A percentile compares a stretch with the other conserved stretches of the same genome.
Evolutionary conservation across 2,888 invertebrate species (phyloP).

Genomic region (Drosophila pseudotakahashii): DNA sequence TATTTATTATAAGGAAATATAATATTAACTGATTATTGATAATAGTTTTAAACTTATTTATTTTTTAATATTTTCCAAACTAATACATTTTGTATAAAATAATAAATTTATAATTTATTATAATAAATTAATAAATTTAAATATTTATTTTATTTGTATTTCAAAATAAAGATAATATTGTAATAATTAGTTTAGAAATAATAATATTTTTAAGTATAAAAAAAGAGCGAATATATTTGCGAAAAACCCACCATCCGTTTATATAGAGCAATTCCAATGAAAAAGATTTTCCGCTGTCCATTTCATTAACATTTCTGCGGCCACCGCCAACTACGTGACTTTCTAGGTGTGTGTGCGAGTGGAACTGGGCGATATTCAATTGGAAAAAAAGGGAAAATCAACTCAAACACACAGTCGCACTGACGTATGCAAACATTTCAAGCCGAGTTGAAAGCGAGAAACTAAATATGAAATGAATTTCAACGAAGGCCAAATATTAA

Average conservation of each 20-base stretch:
- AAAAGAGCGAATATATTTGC: too few species aligned
- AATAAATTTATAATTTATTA: background rate
- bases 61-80: background rate
- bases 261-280: conserved; percentile 7
- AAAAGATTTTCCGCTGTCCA: conserved; percentile 58
- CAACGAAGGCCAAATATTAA: conserved; percentile 41
- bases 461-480: conserved; percentile 39
- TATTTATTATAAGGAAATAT: background rate
- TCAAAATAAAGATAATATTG: background rate
- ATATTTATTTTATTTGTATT: background rate
- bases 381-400: conserved; percentile 22
- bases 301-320: conserved; percentile 67
- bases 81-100: too few species aligned
- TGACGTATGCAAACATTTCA: conserved; percentile 33
- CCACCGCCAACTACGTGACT: conserved; percentile 28
- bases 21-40: background rate
- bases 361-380: conserved; percentile 30
- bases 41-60: background rate
- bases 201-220: background rate
- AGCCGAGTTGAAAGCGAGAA: conserved; percentile 25
- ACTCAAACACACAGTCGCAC: conserved; percentile 16
- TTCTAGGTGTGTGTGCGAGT: conserved; percentile 7
- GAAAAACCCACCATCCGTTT: too few species aligned
- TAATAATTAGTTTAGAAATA: too few species aligned
- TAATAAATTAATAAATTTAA: background rate